A percentile compares a stretch with the other conserved stretches of the same genome.
Evolutionary conservation across 2,797 vertebrate genomes (phyloP).

Genomic region (Pachyuromys duprasi): DNA sequence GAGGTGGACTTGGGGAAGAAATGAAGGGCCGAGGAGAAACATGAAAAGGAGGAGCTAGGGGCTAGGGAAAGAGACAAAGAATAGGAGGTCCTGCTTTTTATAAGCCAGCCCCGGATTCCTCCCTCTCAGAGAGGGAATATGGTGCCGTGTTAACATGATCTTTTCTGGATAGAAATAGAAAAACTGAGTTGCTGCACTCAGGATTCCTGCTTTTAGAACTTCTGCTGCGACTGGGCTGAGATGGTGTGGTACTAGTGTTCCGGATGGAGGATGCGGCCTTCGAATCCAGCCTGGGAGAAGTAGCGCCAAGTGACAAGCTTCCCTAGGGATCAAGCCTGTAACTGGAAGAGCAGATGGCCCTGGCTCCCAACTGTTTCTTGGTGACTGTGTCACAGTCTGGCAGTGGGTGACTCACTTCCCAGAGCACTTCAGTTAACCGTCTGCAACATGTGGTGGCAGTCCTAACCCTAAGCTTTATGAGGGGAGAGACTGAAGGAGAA

Average conservation of each 20-base stretch:
- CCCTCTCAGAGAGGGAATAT: background rate
- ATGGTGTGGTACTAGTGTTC: too few species aligned
- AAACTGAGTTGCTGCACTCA: background rate
- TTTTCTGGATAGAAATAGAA: slow-evolving; percentile 6
- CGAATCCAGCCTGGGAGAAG: background rate
- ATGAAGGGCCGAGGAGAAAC: background rate
- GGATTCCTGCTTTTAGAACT: background rate
- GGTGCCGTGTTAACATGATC: background rate
- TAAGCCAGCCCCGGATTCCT: background rate
- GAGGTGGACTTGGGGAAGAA: background rate
- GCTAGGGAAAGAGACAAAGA: too few species aligned
- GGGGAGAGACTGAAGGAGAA: background rate
- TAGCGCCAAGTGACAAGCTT: background rate
- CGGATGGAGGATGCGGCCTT: background rate
- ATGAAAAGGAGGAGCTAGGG: background rate
- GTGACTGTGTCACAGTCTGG: slow-evolving; percentile 53
- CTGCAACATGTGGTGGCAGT: background rate
- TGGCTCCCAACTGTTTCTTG: background rate
- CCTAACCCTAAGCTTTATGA: background rate
- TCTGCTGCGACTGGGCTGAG: background rate
- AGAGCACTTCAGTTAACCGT: slow-evolving; percentile 20
- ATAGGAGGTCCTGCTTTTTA: background rate
- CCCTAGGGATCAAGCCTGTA: slow-evolving; percentile 21
- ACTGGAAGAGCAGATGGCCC: slow-evolving; percentile 36
- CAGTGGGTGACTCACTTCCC: slow-evolving; percentile 59